A percentile compares a stretch with the other conserved stretches of the same genome.
Conservation (phyloP, 2,113 vertebrate genomes). For the Mesembrinibis cayennensis region DNA sequence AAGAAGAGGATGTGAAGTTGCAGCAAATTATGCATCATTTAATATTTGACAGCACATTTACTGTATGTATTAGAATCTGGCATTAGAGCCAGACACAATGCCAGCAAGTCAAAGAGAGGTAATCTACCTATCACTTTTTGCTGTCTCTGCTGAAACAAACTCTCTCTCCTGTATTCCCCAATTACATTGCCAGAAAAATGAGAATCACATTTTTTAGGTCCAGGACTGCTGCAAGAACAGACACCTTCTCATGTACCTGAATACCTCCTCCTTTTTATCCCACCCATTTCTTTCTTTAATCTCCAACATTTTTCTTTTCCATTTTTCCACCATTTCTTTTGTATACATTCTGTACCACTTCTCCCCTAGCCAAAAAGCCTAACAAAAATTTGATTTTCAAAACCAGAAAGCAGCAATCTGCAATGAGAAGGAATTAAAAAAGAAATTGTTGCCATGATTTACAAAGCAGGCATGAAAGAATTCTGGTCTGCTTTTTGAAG, state of each 20-base stretch:
- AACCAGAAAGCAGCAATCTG: background rate
- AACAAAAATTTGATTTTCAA: background rate
- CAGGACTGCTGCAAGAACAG: background rate
- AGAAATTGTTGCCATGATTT: background rate
- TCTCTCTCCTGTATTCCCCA: background rate
- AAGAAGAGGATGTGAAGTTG: background rate
- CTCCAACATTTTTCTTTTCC: background rate
- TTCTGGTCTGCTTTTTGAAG: background rate
- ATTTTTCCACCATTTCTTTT: background rate
- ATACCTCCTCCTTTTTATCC: background rate
- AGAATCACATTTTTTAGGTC: background rate
- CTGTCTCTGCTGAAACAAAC: background rate
- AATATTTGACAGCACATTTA: background rate
- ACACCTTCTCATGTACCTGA: background rate
- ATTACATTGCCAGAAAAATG: background rate
- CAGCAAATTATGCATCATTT: background rate
- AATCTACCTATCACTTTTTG: background rate
- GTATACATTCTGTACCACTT: background rate
- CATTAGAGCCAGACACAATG: background rate
- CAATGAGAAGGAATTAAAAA: background rate
- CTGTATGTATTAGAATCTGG: background rate
- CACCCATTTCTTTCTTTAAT: background rate
- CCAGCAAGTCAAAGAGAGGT: background rate
- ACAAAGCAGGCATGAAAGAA: background rate
- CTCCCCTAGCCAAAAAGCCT: background rate